Conservation (phyloP, 2,797 vertebrate species). For the Sebastes steindachneri region DNA sequence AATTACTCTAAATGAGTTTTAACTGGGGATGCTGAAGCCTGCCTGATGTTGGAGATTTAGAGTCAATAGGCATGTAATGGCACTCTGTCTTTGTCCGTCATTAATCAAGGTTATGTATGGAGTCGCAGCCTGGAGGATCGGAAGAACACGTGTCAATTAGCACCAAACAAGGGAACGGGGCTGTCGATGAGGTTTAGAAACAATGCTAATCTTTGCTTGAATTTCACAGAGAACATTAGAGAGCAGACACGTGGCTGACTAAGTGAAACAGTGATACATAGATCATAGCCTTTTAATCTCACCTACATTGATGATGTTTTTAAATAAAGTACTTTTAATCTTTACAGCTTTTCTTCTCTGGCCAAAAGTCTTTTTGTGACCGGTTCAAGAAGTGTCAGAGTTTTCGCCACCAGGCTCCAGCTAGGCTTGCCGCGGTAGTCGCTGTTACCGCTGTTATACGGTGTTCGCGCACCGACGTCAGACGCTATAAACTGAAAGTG, state of each 20-base stretch:
- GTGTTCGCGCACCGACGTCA: no score
- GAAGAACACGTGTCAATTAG: slow-evolving; percentile 72
- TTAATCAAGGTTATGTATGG: slow-evolving; percentile 78
- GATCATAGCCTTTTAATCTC: not conserved
- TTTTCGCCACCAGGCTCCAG: not conserved
- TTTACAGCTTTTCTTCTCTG: not conserved
- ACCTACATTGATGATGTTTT: not conserved
- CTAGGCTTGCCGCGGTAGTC: not conserved
- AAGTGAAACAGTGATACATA: not conserved
- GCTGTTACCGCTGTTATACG: no score
- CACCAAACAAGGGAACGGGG: slow-evolving; percentile 22
- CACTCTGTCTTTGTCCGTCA: slow-evolving; percentile 71
- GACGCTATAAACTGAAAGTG: no score
- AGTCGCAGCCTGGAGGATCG: slow-evolving; percentile 31
- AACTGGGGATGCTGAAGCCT: slow-evolving; percentile 74
- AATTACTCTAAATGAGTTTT: slow-evolving; percentile 80
- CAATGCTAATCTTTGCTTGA: slow-evolving; percentile 14
- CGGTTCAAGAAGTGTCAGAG: not conserved
- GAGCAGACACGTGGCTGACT: not conserved
- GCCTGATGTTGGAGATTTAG: slow-evolving; percentile 76
- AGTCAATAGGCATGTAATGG: slow-evolving; percentile 80
- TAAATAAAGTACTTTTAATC: not conserved
- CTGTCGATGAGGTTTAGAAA: slow-evolving; percentile 28
- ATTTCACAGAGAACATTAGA: slow-evolving; percentile 4
- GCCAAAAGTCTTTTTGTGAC: not conserved